Percentiles rank a stretch among this genome's conserved stretches.
Conservation (phyloP, 2,113 vertebrate genomes). For the Microcebus lehilahytsara region DNA sequence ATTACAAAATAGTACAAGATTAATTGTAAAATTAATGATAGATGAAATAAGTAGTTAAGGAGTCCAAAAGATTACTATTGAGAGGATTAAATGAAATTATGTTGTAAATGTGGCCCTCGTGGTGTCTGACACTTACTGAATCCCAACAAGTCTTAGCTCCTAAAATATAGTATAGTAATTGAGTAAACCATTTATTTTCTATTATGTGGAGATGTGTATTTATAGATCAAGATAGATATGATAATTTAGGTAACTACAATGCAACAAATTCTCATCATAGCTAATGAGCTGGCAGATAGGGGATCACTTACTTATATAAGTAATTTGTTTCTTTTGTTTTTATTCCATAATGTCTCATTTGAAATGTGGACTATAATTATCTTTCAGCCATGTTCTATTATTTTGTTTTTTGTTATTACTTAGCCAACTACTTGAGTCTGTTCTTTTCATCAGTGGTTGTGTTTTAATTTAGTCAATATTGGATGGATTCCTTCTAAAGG, state of each 20-base stretch:
- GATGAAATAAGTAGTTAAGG: not conserved
- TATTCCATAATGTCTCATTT: not conserved
- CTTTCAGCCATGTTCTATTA: not conserved
- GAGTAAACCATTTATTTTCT: not conserved
- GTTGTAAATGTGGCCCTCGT: not conserved
- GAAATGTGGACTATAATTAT: not conserved
- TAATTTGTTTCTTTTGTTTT: not conserved
- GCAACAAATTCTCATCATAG: not conserved
- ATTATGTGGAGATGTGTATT: not conserved
- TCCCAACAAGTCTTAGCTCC: not conserved
- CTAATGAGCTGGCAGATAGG: not conserved
- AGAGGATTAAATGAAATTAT: not conserved
- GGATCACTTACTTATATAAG: not conserved
- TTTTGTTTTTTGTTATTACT: constrained; percentile 22
- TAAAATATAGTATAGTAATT: not conserved
- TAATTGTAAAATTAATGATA: not conserved
- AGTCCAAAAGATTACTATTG: not conserved
- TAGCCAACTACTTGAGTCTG: not conserved
- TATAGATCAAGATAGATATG: not conserved
- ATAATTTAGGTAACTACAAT: not conserved
- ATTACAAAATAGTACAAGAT: not conserved
- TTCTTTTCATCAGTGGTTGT: not conserved
- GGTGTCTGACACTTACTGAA: not conserved
- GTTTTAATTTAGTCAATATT: constrained; percentile 39
- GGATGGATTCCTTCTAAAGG: not conserved